Evolutionary conservation across 2,113 vertebrate genomes (phyloP).

Genomic region (Thomomys bottae): DNA sequence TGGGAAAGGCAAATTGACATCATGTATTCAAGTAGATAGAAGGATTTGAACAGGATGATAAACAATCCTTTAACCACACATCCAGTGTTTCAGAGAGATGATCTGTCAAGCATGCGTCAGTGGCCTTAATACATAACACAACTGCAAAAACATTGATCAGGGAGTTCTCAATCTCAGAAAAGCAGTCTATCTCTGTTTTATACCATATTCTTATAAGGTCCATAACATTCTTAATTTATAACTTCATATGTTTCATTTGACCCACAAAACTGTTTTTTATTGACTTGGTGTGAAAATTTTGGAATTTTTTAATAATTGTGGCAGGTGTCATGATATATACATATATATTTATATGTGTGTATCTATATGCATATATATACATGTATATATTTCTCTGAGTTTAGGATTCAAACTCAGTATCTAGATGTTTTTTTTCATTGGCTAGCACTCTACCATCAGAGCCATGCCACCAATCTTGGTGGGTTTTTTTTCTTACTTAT

Average conservation of each 20-base stretch:
- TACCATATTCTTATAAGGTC: conserved; percentile 59
- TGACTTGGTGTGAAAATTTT: conserved; percentile 42
- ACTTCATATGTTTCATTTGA: conserved; percentile 60
- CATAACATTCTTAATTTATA: conserved; percentile 69
- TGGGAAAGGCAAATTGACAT: not conserved
- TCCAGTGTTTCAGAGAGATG: not conserved
- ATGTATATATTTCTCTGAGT: not conserved
- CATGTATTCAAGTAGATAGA: not conserved
- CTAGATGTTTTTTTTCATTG: no score
- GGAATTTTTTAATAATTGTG: conserved; percentile 22
- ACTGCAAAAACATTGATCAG: conserved; percentile 63
- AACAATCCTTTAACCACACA: conserved; percentile 35
- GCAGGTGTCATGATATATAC: not conserved
- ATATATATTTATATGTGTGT: no score
- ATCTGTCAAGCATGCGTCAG: conserved; percentile 37
- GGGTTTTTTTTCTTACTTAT: not conserved
- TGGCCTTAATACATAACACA: conserved; percentile 38
- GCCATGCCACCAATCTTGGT: no score
- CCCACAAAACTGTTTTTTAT: conserved; percentile 49
- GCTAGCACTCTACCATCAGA: no score
- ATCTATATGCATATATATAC: no score
- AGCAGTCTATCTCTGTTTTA: conserved; percentile 45
- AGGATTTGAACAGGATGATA: not conserved
- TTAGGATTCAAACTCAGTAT: no score
- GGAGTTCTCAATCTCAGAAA: conserved; percentile 31